phyloP scores from a whole-genome alignment of 1,140 invertebrate genomes.

The Lanistes nyassanus region DNA sequence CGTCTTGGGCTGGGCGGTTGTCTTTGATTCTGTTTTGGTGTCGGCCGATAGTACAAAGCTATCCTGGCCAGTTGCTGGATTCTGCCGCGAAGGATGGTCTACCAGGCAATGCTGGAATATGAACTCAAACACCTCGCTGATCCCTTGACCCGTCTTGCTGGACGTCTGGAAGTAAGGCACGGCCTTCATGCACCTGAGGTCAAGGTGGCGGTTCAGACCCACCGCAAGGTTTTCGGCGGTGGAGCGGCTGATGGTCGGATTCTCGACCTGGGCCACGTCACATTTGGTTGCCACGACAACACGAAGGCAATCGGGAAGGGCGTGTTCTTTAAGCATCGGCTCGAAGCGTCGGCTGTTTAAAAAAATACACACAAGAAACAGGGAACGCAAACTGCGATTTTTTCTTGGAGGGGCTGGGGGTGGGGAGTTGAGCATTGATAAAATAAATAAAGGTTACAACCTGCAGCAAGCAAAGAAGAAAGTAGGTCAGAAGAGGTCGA shows the following conservation, averaged over 20 bases:
- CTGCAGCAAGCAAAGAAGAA: too few relatives aligned
- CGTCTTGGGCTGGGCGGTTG: too few relatives aligned
- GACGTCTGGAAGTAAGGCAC: constrained; percentile 67
- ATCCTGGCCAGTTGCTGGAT: too few relatives aligned
- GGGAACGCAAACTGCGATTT: too few relatives aligned
- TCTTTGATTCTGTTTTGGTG: too few relatives aligned
- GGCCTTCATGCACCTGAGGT: constrained; percentile 35
- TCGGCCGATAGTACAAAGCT: too few relatives aligned
- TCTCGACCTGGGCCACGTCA: constrained; percentile 51
- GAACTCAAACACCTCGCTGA: constrained; percentile 65
- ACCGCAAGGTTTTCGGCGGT: constrained; percentile 52
- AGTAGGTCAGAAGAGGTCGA: too few relatives aligned
- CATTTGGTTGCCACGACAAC: constrained; percentile 66
- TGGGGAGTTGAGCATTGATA: too few relatives aligned
- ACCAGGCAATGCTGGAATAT: constrained; percentile 58
- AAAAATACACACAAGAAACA: not conserved
- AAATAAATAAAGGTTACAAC: too few relatives aligned
- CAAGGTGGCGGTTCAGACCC: constrained; percentile 57
- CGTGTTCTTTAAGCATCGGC: constrained; percentile 54
- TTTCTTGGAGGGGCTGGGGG: too few relatives aligned
- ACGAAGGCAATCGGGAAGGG: constrained; percentile 59
- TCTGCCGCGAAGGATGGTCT: too few relatives aligned
- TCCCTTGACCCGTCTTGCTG: constrained; percentile 59
- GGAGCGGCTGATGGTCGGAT: constrained; percentile 49
- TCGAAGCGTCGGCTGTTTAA: constrained; percentile 60